Evolutionary conservation across 2,888 invertebrate species (phyloP).

Genomic region (Urechis unicinctus): DNA sequence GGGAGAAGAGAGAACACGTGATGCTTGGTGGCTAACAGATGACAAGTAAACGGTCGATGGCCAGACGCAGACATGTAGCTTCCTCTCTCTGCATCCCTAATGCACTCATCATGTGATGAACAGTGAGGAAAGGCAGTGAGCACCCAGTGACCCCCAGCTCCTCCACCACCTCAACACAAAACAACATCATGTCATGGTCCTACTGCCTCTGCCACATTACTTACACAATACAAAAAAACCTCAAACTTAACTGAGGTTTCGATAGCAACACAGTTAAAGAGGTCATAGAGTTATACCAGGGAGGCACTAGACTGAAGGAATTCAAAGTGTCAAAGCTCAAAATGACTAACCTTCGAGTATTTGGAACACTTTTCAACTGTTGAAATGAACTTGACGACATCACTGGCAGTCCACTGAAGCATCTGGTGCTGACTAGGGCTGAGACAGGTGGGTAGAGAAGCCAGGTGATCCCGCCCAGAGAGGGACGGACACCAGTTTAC

Average conservation of each 20-base stretch:
- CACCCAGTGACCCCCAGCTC: neutral
- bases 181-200: neutral
- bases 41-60: neutral
- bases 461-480: no score
- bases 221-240: neutral
- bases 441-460: no score
- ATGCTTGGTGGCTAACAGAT: no score
- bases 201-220: neutral
- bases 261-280: no score
- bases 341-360: neutral
- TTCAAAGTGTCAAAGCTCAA: no score
- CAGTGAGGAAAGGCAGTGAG: neutral
- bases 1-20: no score
- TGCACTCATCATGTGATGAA: neutral
- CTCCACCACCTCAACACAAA: no score
- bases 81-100: neutral
- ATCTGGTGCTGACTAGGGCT: no score
- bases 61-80: neutral
- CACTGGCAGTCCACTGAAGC: neutral
- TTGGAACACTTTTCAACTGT: neutral
- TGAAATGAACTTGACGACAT: neutral
- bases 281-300: no score
- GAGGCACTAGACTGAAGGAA: no score
- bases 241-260: neutral
- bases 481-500: no score